Conservation (phyloP, 2,888 invertebrate species). For the Xiphydria camelus region DNA sequence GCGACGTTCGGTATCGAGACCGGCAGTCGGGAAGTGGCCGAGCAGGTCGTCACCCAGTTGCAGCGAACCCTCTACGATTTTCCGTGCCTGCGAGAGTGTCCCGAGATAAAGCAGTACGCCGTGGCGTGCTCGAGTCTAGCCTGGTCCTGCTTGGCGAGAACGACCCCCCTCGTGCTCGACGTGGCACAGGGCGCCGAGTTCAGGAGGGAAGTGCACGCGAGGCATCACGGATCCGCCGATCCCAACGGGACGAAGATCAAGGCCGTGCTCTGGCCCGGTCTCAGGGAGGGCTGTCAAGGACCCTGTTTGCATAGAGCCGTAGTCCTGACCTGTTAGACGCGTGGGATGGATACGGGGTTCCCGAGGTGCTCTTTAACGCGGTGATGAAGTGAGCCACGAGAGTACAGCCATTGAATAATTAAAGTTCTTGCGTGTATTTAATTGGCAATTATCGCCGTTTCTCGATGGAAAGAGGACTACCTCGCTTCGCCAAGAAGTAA, state of each 20-base stretch:
- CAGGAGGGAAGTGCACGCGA: slow-evolving; percentile 61
- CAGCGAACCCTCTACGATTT: slow-evolving; percentile 92
- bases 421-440: too few relatives aligned
- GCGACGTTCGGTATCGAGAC: slow-evolving; percentile 43
- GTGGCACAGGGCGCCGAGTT: slow-evolving; percentile 51
- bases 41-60: slow-evolving; percentile 64
- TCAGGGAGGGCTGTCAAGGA: slow-evolving; percentile 61
- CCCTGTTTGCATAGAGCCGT: slow-evolving; percentile 67
- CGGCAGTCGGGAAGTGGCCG: slow-evolving; percentile 44
- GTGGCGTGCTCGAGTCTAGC: slow-evolving; percentile 82
- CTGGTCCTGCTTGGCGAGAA: slow-evolving; percentile 66
- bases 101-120: slow-evolving; percentile 78
- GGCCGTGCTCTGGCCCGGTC: slow-evolving; percentile 67
- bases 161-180: slow-evolving; percentile 47
- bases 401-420: too few relatives aligned
- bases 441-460: too few relatives aligned
- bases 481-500: too few relatives aligned
- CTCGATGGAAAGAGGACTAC: too few relatives aligned
- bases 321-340: slow-evolving; percentile 60
- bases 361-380: too few relatives aligned
- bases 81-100: slow-evolving; percentile 81
- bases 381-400: too few relatives aligned
- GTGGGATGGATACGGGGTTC: too few relatives aligned
- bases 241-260: slow-evolving; percentile 61
- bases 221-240: slow-evolving; percentile 63